A percentile compares a stretch with the other conserved stretches of the same genome.
Evolutionary conservation across 2,888 invertebrate genomes (phyloP).

Genomic region (Drosophila lutescens): DNA sequence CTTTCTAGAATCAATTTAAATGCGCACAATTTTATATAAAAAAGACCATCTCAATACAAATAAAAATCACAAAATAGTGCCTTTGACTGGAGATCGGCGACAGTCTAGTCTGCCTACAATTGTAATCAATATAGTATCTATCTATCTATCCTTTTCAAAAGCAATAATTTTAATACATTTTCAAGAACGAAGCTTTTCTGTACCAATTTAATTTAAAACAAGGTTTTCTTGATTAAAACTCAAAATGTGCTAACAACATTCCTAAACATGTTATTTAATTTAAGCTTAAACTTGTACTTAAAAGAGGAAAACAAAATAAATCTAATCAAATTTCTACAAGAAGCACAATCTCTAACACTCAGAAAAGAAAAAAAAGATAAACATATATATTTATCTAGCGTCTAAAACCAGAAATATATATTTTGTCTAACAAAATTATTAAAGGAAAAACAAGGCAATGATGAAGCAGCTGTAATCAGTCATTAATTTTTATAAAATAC

Average conservation of each 20-base stretch:
- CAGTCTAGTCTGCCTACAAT: constrained; percentile 50
- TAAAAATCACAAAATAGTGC: constrained; percentile 72
- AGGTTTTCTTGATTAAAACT: constrained; percentile 5
- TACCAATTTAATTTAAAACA: constrained; percentile 9
- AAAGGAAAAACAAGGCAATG: constrained; percentile 39
- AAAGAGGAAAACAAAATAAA: constrained; percentile 43
- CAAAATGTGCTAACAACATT: constrained; percentile 37
- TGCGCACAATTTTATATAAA: constrained; percentile 32
- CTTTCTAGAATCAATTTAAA: constrained; percentile 18
- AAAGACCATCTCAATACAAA: constrained; percentile 18
- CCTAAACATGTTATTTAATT: constrained; percentile 31
- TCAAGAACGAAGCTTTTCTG: constrained; percentile 12
- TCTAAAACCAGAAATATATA: constrained; percentile 48
- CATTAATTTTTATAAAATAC: constrained; percentile 65
- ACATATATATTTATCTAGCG: constrained; percentile 50
- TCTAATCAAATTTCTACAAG: constrained; percentile 76
- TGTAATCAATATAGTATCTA: constrained; percentile 26
- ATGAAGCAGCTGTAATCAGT: constrained; percentile 59
- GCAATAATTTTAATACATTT: constrained; percentile 22
- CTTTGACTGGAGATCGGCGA: constrained; percentile 65
- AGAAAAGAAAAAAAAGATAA: constrained; percentile 36
- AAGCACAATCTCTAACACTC: constrained; percentile 56
- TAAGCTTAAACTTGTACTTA: constrained; percentile 58
- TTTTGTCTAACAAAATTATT: constrained; percentile 75
- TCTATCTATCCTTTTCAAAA: constrained; percentile 24